Percentiles rank a stretch among this genome's conserved stretches.
Evolutionary conservation across 1,140 invertebrate species (phyloP).

Genomic region (Ips typographus): DNA sequence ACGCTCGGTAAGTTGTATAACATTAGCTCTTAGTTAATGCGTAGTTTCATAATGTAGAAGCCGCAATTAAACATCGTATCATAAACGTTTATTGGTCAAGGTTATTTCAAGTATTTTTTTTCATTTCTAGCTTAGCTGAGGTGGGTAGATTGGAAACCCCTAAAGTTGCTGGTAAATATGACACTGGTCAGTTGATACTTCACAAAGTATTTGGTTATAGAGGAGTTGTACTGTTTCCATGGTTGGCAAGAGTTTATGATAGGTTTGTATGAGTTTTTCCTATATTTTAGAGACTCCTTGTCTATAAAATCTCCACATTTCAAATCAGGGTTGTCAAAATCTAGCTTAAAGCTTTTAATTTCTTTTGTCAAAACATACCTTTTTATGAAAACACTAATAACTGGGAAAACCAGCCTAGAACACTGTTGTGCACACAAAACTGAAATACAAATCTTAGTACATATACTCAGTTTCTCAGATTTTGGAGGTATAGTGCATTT

Average conservation of each 20-base stretch:
- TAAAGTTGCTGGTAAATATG: constrained; percentile 87
- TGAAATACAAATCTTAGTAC: no score
- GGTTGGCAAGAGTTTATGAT: constrained; percentile 92
- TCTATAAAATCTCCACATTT: not conserved
- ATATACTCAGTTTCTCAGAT: no score
- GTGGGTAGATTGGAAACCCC: constrained; percentile 79
- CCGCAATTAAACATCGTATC: not conserved
- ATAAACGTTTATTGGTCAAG: not conserved
- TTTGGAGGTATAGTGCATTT: no score
- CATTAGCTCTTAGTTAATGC: not conserved
- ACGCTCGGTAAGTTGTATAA: constrained; percentile 32
- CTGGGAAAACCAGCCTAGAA: no score
- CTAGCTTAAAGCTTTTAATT: not conserved
- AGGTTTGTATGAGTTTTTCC: constrained; percentile 11
- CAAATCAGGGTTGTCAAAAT: not conserved
- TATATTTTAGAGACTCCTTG: not conserved
- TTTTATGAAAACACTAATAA: no score
- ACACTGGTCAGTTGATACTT: constrained; percentile 92
- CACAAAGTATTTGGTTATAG: constrained; percentile 95
- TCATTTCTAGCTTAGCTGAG: constrained; percentile 66
- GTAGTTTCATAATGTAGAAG: not conserved
- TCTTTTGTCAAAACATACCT: not conserved
- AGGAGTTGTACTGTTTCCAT: constrained; percentile 93
- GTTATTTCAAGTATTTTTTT: not conserved
- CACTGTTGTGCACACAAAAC: no score